These are phyloP conservation scores for Scaptodrosophila latifasciaeformis DNA, from an alignment of 2,888 invertebrate species.

Conservation along the genomic window DNA sequence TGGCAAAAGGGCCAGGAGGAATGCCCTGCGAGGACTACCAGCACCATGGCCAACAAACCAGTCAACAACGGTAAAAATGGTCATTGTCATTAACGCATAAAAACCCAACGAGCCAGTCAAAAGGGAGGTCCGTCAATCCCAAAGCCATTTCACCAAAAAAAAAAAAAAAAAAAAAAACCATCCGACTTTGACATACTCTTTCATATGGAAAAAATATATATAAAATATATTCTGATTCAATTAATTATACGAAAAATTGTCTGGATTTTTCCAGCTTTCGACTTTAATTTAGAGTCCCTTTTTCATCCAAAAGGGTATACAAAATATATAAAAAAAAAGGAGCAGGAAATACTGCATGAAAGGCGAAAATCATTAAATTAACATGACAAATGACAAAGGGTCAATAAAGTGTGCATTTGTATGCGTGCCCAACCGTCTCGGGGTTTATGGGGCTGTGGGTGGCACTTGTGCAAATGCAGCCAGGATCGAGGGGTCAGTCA, in stretches of 20 bases:
- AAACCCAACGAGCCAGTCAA: slow-evolving; percentile 35
- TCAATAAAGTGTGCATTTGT: slow-evolving; percentile 51
- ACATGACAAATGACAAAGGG: slow-evolving; percentile 63
- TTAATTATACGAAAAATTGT: too few species aligned
- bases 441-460: slow-evolving; percentile 11
- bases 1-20: not conserved
- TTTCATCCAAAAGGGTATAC: slow-evolving; percentile 9
- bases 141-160: slow-evolving; percentile 11
- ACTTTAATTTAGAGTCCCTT: too few species aligned
- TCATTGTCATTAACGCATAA: slow-evolving; percentile 43
- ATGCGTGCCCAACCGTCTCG: slow-evolving; percentile 17
- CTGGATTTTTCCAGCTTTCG: too few species aligned
- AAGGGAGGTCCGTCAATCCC: slow-evolving; percentile 1
- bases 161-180: not conserved
- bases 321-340: too few species aligned
- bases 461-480: slow-evolving; percentile 25
- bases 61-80: slow-evolving; percentile 3
- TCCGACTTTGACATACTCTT: too few species aligned
- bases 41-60: not conserved
- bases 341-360: too few species aligned
- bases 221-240: too few species aligned
- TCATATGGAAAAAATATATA: too few species aligned
- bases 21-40: not conserved
- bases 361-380: slow-evolving; percentile 60
- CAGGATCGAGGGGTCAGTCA: slow-evolving; percentile 6